Percentiles rank a stretch among this genome's conserved stretches.
These are phyloP conservation scores for Macrobrachium rosenbergii DNA, from an alignment of 1,140 invertebrate genomes.

Conservation along the genomic window DNA sequence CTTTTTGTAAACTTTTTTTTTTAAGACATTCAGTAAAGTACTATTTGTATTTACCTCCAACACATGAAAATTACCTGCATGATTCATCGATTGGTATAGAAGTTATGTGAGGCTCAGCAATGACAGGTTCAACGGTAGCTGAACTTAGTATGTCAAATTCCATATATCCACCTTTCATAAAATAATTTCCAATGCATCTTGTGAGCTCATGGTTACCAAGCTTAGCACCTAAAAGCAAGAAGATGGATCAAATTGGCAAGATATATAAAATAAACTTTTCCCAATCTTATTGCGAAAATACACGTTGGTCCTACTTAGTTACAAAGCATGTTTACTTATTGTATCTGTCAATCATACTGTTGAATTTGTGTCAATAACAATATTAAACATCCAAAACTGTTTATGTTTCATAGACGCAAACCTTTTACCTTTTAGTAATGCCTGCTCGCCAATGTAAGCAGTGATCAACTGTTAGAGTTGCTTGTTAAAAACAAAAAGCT, in stretches of 20 bases:
- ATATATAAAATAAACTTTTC: background rate
- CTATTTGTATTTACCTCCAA: no score
- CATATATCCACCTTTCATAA: conserved; percentile 88
- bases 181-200: conserved; percentile 89
- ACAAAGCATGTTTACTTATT: no score
- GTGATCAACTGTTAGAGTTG: no score
- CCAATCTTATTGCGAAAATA: background rate
- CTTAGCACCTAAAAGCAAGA: conserved; percentile 65
- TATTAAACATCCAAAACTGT: no score
- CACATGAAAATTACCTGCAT: conserved; percentile 73
- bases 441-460: no score
- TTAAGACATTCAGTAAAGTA: no score
- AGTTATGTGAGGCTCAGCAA: conserved; percentile 86
- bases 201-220: conserved; percentile 74
- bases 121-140: conserved; percentile 83
- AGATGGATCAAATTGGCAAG: conserved; percentile 66
- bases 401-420: no score
- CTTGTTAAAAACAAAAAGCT: no score
- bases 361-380: no score
- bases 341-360: no score
- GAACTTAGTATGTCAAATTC: conserved; percentile 82
- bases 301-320: background rate
- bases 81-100: conserved; percentile 84
- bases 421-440: no score
- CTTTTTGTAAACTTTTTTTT: no score